Evolutionary conservation across 2,113 vertebrate genomes (phyloP).

Genomic region (Pteronura brasiliensis): DNA sequence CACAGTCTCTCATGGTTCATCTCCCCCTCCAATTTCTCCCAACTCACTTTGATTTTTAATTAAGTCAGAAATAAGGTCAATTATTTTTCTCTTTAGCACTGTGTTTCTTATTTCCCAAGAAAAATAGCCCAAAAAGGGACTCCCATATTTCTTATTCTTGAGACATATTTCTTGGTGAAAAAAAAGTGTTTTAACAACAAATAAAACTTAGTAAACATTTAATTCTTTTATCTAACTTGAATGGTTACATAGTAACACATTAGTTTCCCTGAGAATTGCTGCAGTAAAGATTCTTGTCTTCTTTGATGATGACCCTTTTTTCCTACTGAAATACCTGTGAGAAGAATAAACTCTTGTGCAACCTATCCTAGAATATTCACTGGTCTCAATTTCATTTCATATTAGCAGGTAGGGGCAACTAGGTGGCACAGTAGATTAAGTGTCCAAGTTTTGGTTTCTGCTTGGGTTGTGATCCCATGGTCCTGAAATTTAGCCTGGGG

Average conservation of each 20-base stretch:
- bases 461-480: not conserved
- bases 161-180: not conserved
- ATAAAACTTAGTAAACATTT: not conserved
- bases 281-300: not conserved
- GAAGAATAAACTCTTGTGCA: not conserved
- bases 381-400: not conserved
- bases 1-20: too few relatives aligned
- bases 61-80: slow-evolving; percentile 25
- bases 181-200: not conserved
- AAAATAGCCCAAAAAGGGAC: not conserved
- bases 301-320: not conserved
- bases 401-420: not conserved
- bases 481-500: not conserved
- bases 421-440: not conserved
- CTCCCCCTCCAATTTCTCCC: too few relatives aligned
- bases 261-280: not conserved
- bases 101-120: not conserved
- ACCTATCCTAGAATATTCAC: not conserved
- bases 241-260: not conserved
- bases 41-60: slow-evolving; percentile 46
- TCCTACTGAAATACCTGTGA: not conserved
- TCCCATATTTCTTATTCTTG: not conserved
- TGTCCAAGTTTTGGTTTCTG: not conserved
- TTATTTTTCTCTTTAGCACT: not conserved
- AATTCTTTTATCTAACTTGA: not conserved